Evolutionary conservation across 2,113 vertebrate genomes (phyloP).

Genomic region (Calyptomena viridis): DNA sequence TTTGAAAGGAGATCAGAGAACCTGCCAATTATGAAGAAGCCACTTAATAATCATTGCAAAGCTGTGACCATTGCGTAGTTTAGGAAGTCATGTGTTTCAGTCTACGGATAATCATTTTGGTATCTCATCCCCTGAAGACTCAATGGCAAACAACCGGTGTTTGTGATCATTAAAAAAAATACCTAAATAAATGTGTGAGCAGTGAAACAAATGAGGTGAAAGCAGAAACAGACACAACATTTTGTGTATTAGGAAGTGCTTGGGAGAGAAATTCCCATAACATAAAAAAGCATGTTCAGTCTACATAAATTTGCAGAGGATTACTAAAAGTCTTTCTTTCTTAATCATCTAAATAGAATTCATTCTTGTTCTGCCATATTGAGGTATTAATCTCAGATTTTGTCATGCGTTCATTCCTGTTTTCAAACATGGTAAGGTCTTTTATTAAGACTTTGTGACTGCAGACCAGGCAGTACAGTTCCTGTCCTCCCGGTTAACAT

Average conservation of each 20-base stretch:
- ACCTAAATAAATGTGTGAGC: neutral
- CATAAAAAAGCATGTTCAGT: neutral
- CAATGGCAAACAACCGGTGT: neutral
- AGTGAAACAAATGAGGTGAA: neutral
- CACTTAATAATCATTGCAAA: neutral
- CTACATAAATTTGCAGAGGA: neutral
- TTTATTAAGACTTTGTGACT: neutral
- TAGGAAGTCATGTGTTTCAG: neutral
- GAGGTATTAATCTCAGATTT: neutral
- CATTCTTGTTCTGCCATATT: neutral
- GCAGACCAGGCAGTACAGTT: neutral
- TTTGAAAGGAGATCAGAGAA: neutral
- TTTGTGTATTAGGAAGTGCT: neutral
- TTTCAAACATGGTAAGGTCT: neutral
- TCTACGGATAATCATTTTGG: neutral
- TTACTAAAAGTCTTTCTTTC: neutral
- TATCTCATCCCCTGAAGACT: neutral
- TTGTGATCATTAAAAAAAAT: neutral
- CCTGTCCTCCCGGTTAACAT: neutral
- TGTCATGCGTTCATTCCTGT: neutral
- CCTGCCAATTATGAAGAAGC: neutral
- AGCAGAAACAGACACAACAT: neutral
- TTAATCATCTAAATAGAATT: neutral
- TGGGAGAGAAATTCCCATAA: neutral
- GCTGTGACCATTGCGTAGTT: neutral